A percentile compares a stretch with the other conserved stretches of the same genome.
phyloP scores from a whole-genome alignment of 2,797 vertebrate genomes.

The Macrochelys suwanniensis region DNA sequence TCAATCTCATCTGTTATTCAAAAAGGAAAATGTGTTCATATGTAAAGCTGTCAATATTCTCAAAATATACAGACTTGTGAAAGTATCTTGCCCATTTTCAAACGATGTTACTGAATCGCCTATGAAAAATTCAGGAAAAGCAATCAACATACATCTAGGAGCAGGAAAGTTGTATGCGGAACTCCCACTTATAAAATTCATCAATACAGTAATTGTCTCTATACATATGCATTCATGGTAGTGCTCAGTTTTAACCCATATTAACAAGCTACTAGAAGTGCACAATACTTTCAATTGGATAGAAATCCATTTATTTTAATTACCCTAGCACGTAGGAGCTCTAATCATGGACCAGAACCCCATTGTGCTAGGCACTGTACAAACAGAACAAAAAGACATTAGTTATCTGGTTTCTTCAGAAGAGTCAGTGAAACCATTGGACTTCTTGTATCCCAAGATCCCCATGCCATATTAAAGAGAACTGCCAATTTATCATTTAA shows the following conservation, averaged over 20 bases:
- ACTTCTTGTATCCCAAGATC: not conserved
- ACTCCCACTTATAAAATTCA: not conserved
- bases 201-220: not conserved
- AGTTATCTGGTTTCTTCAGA: not conserved
- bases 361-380: not conserved
- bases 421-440: not conserved
- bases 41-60: not conserved
- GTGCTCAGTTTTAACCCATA: not conserved
- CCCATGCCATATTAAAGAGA: not conserved
- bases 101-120: fast-evolving
- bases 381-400: not conserved
- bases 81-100: not conserved
- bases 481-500: not conserved
- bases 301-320: not conserved
- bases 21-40: no score
- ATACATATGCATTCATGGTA: not conserved
- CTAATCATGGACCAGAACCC: not conserved
- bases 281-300: fast-evolving
- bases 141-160: fast-evolving
- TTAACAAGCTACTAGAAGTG: not conserved
- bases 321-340: not conserved
- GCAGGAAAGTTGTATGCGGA: not conserved
- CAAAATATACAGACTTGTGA: not conserved
- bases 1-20: no score
- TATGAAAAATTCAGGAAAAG: not conserved